These are phyloP conservation scores for Seriola quinqueradiata DNA, from an alignment of 2,113 vertebrate species.

Conservation along the genomic window DNA sequence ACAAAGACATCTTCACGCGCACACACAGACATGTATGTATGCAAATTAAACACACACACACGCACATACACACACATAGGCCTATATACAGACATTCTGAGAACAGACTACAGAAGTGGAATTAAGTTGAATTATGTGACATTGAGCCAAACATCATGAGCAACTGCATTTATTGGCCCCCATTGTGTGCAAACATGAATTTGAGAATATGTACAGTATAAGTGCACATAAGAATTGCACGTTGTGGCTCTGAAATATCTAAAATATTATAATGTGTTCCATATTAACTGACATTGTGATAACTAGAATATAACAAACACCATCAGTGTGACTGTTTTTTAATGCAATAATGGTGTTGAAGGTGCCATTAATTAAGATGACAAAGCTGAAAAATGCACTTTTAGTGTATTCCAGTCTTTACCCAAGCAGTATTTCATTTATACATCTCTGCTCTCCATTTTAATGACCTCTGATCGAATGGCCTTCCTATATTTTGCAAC, in stretches of 20 bases:
- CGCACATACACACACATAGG: slow-evolving; percentile 28
- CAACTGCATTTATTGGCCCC: slow-evolving; percentile 56
- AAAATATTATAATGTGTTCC: slow-evolving; percentile 60
- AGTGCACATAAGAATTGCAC: slow-evolving; percentile 63
- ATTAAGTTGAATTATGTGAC: slow-evolving; percentile 52
- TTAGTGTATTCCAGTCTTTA: slow-evolving; percentile 15
- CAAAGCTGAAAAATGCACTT: slow-evolving; percentile 34
- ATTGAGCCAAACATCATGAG: slow-evolving; percentile 61
- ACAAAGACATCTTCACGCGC: slow-evolving; percentile 34
- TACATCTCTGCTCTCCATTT: slow-evolving; percentile 26
- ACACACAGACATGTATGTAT: slow-evolving; percentile 35
- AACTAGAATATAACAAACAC: slow-evolving; percentile 57
- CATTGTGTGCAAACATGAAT: slow-evolving; percentile 69
- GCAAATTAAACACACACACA: slow-evolving; percentile 38
- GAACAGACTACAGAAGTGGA: slow-evolving; percentile 34
- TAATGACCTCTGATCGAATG: slow-evolving; percentile 18
- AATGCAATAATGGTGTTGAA: slow-evolving; percentile 59
- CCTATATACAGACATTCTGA: slow-evolving; percentile 17
- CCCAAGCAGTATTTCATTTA: slow-evolving; percentile 10
- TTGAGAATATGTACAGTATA: slow-evolving; percentile 61
- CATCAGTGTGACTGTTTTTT: slow-evolving; percentile 50
- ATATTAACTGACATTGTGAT: slow-evolving; percentile 59
- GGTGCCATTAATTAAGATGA: slow-evolving; percentile 42
- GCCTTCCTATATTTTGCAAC: slow-evolving; percentile 42
- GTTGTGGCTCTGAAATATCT: slow-evolving; percentile 61